Conservation (phyloP, 1,140 invertebrate genomes). For the Drosophila lacertosa region DNA sequence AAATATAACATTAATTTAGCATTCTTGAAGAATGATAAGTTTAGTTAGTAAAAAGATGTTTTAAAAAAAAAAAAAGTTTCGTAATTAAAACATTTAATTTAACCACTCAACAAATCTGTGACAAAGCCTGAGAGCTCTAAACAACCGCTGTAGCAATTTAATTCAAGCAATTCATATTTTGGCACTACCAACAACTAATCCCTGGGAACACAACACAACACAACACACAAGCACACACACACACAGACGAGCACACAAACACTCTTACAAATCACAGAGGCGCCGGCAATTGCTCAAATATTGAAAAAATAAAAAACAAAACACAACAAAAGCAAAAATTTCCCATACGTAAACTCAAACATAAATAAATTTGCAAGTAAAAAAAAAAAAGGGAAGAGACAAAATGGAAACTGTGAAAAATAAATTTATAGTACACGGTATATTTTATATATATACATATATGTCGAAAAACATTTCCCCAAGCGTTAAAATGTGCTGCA, state of each 20-base stretch:
- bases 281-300: conserved; percentile 52
- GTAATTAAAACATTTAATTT: conserved; percentile 22
- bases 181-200: conserved; percentile 58
- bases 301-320: conserved; percentile 45
- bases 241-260: conserved; percentile 11
- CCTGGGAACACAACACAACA: conserved; percentile 35
- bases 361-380: conserved; percentile 54
- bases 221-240: conserved; percentile 8
- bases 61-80: no score
- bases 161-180: conserved; percentile 63
- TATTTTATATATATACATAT: conserved; percentile 39
- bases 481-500: conserved; percentile 53
- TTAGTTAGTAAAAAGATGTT: no score
- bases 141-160: conserved; percentile 42
- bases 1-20: not conserved
- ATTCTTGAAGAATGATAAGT: no score
- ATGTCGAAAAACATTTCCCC: conserved; percentile 64
- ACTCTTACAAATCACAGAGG: conserved; percentile 34
- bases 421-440: conserved; percentile 46
- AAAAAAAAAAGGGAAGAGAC: conserved; percentile 13
- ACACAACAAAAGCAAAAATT: conserved; percentile 31
- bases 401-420: conserved; percentile 44
- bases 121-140: conserved; percentile 41
- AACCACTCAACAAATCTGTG: conserved; percentile 24
- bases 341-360: conserved; percentile 32